Evolutionary conservation across 2,797 vertebrate genomes (phyloP), one percentile per base, ranked within the genome.

Genomic region (Molossus molossus): DNA sequence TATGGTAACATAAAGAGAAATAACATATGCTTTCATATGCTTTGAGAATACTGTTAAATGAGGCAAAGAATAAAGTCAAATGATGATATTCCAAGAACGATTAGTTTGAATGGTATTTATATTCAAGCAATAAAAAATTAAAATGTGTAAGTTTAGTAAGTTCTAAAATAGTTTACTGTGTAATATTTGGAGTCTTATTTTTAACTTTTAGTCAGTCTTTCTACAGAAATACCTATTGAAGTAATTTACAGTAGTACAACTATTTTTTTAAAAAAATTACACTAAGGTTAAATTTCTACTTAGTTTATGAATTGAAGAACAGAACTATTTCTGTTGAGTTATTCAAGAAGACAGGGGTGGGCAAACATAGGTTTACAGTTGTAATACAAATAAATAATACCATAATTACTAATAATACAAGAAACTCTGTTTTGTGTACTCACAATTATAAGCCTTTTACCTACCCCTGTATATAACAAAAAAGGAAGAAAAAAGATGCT

Each of bases 1-100:
- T 76, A 91, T 64, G 12, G 73, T 94, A 96, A 58, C 40, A 96
- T n/a, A 96, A 95, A 93, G 65, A 77, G 60, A 94, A 91, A 88
- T 90, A 93, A 62, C n/a, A 55, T 37, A 94, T 48, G 33, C 2
- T 97, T 96, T 88, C 33, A 27, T 23, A 58, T 94, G 82, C 73
- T 89, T 92, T 37, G 0, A 9, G 85, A 53, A 9, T 2, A 94
- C 20, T 90, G 48, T 48, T 94, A 83, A 64, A 57, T 64, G 60
- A 72, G 72, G 50, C 45, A 91, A 94, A 94, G 72, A 70, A 90
- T 96, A 96, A 87, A 93, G 48, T 92, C 33, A 91, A 37, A 86
- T 72, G 40, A 88, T 77, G 57, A 75, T 84, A 15, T 67, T 2
- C 20, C 81, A 97, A 96, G 65, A 90, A 94, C 53, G 89, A 48